Evolutionary conservation across 2,888 invertebrate species (phyloP).

Genomic region (Tineola bisselliella): DNA sequence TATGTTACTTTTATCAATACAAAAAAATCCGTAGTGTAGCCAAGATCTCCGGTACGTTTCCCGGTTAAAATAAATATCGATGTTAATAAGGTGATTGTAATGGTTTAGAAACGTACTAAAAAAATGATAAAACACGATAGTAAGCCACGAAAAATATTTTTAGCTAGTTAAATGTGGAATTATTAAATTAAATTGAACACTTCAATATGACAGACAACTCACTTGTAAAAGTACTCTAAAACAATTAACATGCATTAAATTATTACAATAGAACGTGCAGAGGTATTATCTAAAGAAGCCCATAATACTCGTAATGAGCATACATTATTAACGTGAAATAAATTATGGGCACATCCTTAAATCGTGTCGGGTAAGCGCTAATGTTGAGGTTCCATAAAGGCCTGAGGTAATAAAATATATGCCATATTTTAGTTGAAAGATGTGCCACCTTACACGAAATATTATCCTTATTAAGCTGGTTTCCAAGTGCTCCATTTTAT

Average conservation of each 20-base stretch:
- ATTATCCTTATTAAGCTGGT: neutral
- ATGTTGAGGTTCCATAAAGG: slow-evolving; percentile 1
- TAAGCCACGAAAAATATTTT: no score
- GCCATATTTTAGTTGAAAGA: neutral
- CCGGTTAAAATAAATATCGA: no score
- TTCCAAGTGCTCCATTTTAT: neutral
- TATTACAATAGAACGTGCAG: neutral
- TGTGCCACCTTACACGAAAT: neutral
- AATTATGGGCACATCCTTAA: neutral
- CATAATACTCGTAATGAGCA: neutral
- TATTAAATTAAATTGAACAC: no score
- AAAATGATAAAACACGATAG: no score
- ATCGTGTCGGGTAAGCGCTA: neutral
- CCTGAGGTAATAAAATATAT: neutral
- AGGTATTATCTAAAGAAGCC: neutral
- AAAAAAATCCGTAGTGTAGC: no score
- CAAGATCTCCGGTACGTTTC: no score
- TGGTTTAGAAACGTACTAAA: no score
- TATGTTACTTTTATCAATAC: no score
- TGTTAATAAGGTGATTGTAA: no score
- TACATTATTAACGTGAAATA: slow-evolving; percentile 4
- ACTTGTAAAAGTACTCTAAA: no score
- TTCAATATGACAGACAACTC: neutral
- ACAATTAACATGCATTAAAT: neutral
- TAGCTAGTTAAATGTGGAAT: no score